Base-by-base conservation (phyloP, 2,888 invertebrate genomes). In the Lymantria monacha region DNA sequence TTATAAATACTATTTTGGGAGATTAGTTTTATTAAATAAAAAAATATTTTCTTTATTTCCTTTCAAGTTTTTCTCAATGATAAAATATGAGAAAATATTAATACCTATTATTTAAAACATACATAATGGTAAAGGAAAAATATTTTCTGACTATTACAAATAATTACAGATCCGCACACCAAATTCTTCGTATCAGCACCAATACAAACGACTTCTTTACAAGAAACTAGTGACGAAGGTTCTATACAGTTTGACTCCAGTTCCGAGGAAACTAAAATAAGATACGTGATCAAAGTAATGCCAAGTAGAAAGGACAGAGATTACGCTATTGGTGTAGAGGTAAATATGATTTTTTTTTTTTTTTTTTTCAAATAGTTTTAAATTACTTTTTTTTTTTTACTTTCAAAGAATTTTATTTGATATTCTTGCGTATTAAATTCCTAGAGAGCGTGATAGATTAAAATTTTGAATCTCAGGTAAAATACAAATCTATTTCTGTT, bases 211-310 rank as follows among this genome's bases (percentile, higher is more conserved):
- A 76, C 84, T 0, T 88, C 87, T 0, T 72, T 81, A 1, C 91
- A 90, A 61, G 90, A 90, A 48, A 85, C 86, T 1, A 91, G 91
- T 50, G 88, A 90, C 36, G 91, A 91, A 54, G 81, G 86, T 0
- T 89, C 89, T 0, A 70, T 86, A 0, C 88, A 88, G 55, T 87
- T 88, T 31, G 90, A 90, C 63, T 90, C 89, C 3, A 89, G 89
- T 43, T 91, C 91, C 0, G 91, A 91, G 53, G 91, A 91, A 61
- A 63, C 85, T 0, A 79, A 78, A 59, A 75, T 85, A 61, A 69
- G 87, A 74, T 90, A 85, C 60, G 85, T 90, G 46, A 79, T 91
- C 59, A 84, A 83, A 63, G 71, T 90, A 0, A 55, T 72, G 2
- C 86, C 90, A 0, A 85, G 78, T 50, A 76, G 80, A 61, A 73